A percentile compares a stretch with the other conserved stretches of the same genome.
These are phyloP conservation scores for Leptosomus discolor DNA, from an alignment of 2,113 vertebrate genomes.

Conservation along the genomic window DNA sequence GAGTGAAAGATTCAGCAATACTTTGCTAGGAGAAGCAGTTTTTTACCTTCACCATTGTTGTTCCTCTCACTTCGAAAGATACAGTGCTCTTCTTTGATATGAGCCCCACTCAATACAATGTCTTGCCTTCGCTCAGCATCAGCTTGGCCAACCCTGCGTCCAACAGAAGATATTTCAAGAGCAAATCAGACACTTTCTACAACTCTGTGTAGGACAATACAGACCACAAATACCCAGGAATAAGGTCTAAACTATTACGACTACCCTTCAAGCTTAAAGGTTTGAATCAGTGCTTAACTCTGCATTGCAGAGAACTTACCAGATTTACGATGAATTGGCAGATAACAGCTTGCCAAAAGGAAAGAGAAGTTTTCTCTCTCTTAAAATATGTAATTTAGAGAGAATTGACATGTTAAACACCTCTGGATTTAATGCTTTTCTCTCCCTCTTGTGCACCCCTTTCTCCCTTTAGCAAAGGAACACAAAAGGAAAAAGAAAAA, in stretches of 20 bases:
- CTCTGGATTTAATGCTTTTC: neutral
- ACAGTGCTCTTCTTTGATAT: slow-evolving; percentile 97
- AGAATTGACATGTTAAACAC: neutral
- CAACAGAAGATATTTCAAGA: neutral
- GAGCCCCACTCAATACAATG: slow-evolving; percentile 95
- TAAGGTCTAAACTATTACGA: neutral
- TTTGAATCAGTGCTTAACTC: neutral
- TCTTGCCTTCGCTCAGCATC: slow-evolving; percentile 94
- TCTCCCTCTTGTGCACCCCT: neutral
- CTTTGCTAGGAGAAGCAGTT: neutral
- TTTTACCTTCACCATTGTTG: slow-evolving; percentile 86
- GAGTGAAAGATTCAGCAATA: neutral
- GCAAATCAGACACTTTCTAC: neutral
- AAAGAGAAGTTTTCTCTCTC: neutral
- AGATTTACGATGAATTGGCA: neutral
- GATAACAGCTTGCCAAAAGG: neutral
- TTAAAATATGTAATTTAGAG: neutral
- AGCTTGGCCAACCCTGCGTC: slow-evolving; percentile 91
- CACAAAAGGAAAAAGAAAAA: no score
- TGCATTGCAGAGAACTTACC: neutral
- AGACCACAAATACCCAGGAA: accelerated
- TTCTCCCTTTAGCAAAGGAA: neutral
- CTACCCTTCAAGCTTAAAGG: neutral
- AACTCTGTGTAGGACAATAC: neutral
- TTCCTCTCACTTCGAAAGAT: slow-evolving; percentile 92